These are phyloP conservation scores for Cladopsammia gracilis DNA, from an alignment of 64 coral and sea anemone genomes.

Conservation along the genomic window DNA sequence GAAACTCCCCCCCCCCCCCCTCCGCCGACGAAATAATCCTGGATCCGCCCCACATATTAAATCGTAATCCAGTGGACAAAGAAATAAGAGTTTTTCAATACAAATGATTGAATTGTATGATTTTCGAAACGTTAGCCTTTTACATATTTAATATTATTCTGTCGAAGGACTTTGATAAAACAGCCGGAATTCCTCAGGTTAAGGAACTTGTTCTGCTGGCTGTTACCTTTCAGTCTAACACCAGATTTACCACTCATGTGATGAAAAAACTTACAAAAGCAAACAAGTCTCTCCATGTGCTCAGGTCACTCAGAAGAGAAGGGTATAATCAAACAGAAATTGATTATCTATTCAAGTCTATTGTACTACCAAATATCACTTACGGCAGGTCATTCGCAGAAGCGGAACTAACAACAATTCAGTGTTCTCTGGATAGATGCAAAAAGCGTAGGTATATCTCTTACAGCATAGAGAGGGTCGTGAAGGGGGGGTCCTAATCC, in stretches of 20 bases:
- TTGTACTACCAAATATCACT: constrained; percentile 22
- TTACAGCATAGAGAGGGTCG: too few species aligned
- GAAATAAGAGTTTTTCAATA: too few species aligned
- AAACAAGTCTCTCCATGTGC: constrained; percentile 20
- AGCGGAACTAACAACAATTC: constrained; percentile 1
- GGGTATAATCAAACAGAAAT: not conserved
- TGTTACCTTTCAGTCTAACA: not conserved
- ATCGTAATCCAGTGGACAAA: too few species aligned
- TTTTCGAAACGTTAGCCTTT: too few species aligned
- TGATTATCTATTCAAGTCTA: not conserved
- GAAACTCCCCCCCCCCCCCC: too few species aligned
- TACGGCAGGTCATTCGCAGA: not conserved
- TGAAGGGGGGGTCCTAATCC: too few species aligned
- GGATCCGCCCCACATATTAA: too few species aligned
- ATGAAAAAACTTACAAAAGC: not conserved
- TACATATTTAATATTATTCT: too few species aligned
- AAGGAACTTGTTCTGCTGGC: not conserved
- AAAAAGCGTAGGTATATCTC: too few species aligned
- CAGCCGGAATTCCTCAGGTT: not conserved
- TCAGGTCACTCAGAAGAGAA: not conserved
- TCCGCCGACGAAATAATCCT: too few species aligned
- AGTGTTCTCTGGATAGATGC: constrained; percentile 1
- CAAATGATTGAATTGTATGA: too few species aligned
- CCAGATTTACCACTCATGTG: not conserved
- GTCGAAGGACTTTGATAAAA: not conserved